These are phyloP conservation scores for Chascanopsetta lugubris DNA, from an alignment of 2,113 vertebrate genomes.

Conservation along the genomic window DNA sequence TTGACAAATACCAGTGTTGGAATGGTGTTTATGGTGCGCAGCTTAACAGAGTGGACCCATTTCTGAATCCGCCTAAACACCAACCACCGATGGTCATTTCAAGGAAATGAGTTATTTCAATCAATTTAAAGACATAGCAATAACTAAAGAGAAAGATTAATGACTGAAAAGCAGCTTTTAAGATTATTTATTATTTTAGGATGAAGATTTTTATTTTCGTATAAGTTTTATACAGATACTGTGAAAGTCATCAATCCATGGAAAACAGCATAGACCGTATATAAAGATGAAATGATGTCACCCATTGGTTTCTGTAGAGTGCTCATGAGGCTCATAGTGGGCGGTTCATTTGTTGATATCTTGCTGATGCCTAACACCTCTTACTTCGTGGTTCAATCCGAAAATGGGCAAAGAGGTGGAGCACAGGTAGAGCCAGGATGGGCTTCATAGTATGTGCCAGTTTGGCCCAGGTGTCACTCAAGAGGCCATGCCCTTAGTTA, in stretches of 20 bases:
- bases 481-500: too few relatives aligned
- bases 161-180: slow-evolving; percentile 10
- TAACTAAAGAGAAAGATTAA: background rate
- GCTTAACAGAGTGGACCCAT: slow-evolving; percentile 31
- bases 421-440: too few relatives aligned
- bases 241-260: background rate
- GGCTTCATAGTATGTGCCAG: too few relatives aligned
- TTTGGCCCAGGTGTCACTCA: too few relatives aligned
- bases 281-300: background rate
- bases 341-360: too few relatives aligned
- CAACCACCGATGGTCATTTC: slow-evolving; percentile 12
- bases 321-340: too few relatives aligned
- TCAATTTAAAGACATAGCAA: slow-evolving; percentile 28
- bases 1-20: slow-evolving; percentile 21
- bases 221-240: background rate
- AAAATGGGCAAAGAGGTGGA: too few relatives aligned
- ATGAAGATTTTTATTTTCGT: too few relatives aligned
- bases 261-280: background rate
- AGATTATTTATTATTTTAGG: too few relatives aligned
- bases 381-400: too few relatives aligned
- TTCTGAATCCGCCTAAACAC: slow-evolving; percentile 41
- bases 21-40: slow-evolving; percentile 28
- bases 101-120: slow-evolving; percentile 6
- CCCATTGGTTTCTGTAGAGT: too few relatives aligned
- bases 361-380: too few relatives aligned